phyloP scores from a whole-genome alignment of 1,140 invertebrate species.

The Dinothrombium tinctorium region DNA sequence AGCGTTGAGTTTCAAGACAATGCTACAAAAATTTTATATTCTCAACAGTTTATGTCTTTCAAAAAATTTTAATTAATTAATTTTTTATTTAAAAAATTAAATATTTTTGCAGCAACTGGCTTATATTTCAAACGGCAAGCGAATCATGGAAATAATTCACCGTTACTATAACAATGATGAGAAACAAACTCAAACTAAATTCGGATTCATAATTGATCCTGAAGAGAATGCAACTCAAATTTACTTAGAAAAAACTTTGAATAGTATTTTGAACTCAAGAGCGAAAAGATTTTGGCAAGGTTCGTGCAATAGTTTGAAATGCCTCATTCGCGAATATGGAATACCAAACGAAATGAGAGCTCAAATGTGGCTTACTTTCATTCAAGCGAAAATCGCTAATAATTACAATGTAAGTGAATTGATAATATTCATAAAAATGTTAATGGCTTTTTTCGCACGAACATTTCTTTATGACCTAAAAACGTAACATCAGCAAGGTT shows the following conservation, averaged over 20 bases:
- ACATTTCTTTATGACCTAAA: too few relatives aligned
- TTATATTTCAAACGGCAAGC: too few relatives aligned
- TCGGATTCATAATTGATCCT: not conserved
- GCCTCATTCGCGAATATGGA: conserved; percentile 2
- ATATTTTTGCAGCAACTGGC: too few relatives aligned
- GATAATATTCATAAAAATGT: not conserved
- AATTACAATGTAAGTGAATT: conserved; percentile 2
- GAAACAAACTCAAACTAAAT: not conserved
- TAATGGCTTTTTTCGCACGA: not conserved
- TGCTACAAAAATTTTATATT: not conserved
- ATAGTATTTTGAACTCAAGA: not conserved
- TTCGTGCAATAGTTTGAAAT: conserved; percentile 2
- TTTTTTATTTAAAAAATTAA: too few relatives aligned
- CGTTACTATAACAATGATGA: not conserved
- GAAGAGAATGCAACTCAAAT: not conserved
- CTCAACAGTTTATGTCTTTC: not conserved
- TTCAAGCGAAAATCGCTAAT: not conserved
- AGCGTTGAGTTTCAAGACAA: not conserved
- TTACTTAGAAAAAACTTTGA: not conserved
- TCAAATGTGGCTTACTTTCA: conserved; percentile 2
- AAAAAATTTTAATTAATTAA: not conserved
- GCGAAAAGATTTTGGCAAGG: not conserved
- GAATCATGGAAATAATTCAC: not conserved
- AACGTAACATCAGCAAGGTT: too few relatives aligned
- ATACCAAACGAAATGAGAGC: conserved; percentile 1